phyloP scores from a whole-genome alignment of 2,797 vertebrate genomes.

The Catharus ustulatus region DNA sequence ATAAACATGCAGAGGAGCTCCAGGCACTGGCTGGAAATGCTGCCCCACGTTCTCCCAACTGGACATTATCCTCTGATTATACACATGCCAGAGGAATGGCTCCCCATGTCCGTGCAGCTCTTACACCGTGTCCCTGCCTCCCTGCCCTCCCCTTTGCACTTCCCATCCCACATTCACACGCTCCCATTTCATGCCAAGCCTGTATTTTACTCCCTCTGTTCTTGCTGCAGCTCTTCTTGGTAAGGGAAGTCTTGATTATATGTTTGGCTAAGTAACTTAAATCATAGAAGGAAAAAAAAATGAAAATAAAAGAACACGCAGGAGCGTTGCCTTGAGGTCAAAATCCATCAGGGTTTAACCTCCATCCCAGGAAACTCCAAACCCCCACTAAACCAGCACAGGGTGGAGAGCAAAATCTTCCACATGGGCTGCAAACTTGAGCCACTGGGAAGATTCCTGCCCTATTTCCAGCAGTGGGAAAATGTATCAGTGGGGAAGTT shows the following conservation, averaged over 20 bases:
- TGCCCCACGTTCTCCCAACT: constrained; percentile 18
- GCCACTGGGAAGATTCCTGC: constrained; percentile 63
- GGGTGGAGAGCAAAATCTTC: neutral
- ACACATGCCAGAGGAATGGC: constrained; percentile 24
- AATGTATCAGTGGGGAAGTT: constrained; percentile 71
- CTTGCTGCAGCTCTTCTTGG: neutral
- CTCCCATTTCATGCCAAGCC: constrained; percentile 37
- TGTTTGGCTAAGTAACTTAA: neutral
- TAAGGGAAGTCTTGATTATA: constrained; percentile 67
- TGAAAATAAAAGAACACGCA: neutral
- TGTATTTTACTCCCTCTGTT: constrained; percentile 52
- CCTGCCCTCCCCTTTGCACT: neutral
- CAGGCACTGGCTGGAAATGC: neutral
- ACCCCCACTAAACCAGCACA: neutral
- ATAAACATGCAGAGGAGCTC: constrained; percentile 47
- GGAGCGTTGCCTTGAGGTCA: neutral
- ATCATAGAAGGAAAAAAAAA: neutral
- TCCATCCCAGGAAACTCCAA: constrained; percentile 50
- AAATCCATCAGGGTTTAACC: neutral
- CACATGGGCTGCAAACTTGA: neutral
- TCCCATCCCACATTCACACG: constrained; percentile 56
- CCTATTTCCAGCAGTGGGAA: constrained; percentile 68
- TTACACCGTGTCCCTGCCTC: neutral
- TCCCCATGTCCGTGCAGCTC: neutral
- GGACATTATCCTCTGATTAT: constrained; percentile 45